Conservation (phyloP, 1,140 invertebrate species). For the Ephestia elutella region DNA sequence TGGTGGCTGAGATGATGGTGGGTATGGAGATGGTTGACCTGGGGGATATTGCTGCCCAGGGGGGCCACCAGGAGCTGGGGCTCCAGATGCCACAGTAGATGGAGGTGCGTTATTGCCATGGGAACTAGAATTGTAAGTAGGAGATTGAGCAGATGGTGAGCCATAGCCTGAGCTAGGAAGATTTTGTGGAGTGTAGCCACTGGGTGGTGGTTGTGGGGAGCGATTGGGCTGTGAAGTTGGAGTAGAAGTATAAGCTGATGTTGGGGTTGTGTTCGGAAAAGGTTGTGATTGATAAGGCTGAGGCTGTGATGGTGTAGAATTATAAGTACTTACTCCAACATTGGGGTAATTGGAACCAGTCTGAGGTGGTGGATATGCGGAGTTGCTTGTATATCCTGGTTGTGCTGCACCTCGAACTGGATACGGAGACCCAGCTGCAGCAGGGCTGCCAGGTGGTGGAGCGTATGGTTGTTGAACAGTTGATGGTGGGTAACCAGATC, state of each 20-base stretch:
- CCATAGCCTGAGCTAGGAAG: slow-evolving; percentile 64
- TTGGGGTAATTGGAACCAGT: slow-evolving; percentile 60
- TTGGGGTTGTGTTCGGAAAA: slow-evolving; percentile 66
- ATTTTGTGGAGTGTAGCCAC: slow-evolving; percentile 62
- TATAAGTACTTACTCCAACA: slow-evolving; percentile 65
- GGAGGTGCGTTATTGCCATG: slow-evolving; percentile 61
- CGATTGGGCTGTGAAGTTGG: slow-evolving; percentile 70
- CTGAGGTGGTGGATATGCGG: slow-evolving; percentile 63
- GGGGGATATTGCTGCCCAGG: slow-evolving; percentile 61
- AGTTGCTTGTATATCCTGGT: slow-evolving; percentile 60
- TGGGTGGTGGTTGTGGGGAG: slow-evolving; percentile 66
- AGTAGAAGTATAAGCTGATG: slow-evolving; percentile 65
- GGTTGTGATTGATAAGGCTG: slow-evolving; percentile 70
- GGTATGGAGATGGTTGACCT: slow-evolving; percentile 64
- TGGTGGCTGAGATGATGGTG: slow-evolving; percentile 63
- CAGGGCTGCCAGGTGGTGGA: slow-evolving; percentile 65
- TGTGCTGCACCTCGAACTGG: slow-evolving; percentile 57
- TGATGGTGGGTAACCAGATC: slow-evolving; percentile 64
- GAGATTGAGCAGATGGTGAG: slow-evolving; percentile 68
- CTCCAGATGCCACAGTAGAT: slow-evolving; percentile 47
- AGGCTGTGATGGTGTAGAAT: slow-evolving; percentile 59
- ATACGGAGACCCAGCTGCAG: slow-evolving; percentile 61
- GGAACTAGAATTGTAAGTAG: slow-evolving; percentile 68
- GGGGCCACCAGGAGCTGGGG: slow-evolving; percentile 42
- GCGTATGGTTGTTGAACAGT: slow-evolving; percentile 67